Evolutionary conservation across 2,888 invertebrate genomes (phyloP), one percentile per base, ranked within the genome.

Genomic region (Acrocyrtus sp.): DNA sequence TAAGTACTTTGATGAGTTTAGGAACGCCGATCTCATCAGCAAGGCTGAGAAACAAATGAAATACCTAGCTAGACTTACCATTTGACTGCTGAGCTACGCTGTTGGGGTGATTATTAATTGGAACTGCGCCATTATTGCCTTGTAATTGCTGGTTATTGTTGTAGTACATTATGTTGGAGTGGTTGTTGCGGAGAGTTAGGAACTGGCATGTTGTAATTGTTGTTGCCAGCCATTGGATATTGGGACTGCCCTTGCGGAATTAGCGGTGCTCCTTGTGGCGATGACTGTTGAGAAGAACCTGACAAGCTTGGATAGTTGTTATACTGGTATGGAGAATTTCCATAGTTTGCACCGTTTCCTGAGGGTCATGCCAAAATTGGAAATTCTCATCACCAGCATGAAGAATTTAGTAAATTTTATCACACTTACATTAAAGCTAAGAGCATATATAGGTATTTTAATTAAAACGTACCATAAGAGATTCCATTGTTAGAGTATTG

Each of bases 101-200:
- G n/a, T n/a, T n/a, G n/a, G 48, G 15, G 34, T 51, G 68, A 53
- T 57, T 39, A 3, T 17, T 3, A 47, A 47, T 48, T 45, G 60
- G 45, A 68, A 51, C 22, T 26, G 56, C 22, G 26, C 39, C 54
- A 29, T 19, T 72, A n/a, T 24, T 63, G n/a, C 63, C 63, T 34
- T 56, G 54, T 19, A 53, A 1, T 26, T 60, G 61, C 19, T 54
- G 65, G 15, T 39, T 34, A 62, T 62, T 72, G 10, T n/a, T n/a
- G n/a, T 65, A 66, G 51, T 72, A 70, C 6, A 50, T 29, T n/a
- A 22, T 66, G 70, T 22, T 69, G 69, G 24, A 19, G 73, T 34
- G 54, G 67, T 51, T 74, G 75, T 29, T 68, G 68, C 2, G 65
- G 63, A 6, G 48, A 17, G 45, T 41, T 39, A 22, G n/a, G n/a